Conservation (phyloP, 2,888 invertebrate genomes). For the Stenoptilia bipunctidactyla region DNA sequence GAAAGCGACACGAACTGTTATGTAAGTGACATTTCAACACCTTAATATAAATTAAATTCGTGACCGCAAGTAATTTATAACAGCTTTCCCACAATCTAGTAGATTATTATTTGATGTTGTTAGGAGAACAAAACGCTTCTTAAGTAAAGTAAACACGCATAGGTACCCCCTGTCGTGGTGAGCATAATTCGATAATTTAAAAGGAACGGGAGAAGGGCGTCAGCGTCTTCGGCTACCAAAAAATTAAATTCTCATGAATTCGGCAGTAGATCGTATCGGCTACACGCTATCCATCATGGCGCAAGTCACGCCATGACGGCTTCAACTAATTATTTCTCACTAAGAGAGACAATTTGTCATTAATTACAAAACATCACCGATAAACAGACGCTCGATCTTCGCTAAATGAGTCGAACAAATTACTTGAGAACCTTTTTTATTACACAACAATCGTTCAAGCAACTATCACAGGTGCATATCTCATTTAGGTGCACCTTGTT, state of each 20-base stretch:
- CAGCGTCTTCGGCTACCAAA: slow-evolving; percentile 38
- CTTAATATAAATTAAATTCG: slow-evolving; percentile 37
- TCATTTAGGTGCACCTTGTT: slow-evolving; percentile 41
- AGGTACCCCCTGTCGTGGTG: slow-evolving; percentile 39
- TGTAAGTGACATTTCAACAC: slow-evolving; percentile 35
- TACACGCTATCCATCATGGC: slow-evolving; percentile 57
- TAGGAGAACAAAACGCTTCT: slow-evolving; percentile 53
- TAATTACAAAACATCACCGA: slow-evolving; percentile 32
- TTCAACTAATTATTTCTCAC: slow-evolving; percentile 43
- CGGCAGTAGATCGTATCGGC: slow-evolving; percentile 57
- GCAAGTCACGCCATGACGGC: slow-evolving; percentile 45
- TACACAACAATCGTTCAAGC: slow-evolving; percentile 3
- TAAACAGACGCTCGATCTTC: slow-evolving; percentile 17
- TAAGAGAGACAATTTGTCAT: slow-evolving; percentile 43
- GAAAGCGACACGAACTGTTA: background rate
- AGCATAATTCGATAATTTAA: slow-evolving; percentile 61
- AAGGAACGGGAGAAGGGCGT: slow-evolving; percentile 26
- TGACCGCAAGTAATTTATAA: slow-evolving; percentile 36
- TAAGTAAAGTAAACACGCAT: slow-evolving; percentile 63
- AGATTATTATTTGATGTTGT: slow-evolving; percentile 20
- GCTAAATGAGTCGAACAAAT: slow-evolving; percentile 18
- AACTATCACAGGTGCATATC: slow-evolving; percentile 14
- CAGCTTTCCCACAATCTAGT: slow-evolving; percentile 35
- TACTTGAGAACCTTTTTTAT: slow-evolving; percentile 16
- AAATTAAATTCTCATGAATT: slow-evolving; percentile 57